These are phyloP conservation scores for Hydrotaea diabolus DNA, from an alignment of 2,888 invertebrate genomes.

Conservation along the genomic window DNA sequence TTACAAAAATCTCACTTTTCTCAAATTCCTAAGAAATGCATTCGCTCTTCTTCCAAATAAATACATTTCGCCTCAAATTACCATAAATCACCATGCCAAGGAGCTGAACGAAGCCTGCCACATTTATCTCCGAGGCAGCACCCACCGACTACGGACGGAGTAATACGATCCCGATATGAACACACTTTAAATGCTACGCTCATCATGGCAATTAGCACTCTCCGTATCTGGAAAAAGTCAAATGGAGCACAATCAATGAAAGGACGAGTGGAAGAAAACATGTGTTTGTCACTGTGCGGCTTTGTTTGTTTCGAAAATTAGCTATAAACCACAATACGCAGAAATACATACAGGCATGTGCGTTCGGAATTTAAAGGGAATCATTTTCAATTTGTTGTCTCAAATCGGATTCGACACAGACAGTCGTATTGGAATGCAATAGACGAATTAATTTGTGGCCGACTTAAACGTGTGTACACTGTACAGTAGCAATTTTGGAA, in stretches of 20 bases:
- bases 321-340: constrained; percentile 29
- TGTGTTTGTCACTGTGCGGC: constrained; percentile 33
- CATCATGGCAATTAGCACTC: constrained; percentile 65
- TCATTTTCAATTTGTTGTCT: constrained; percentile 1
- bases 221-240: not conserved
- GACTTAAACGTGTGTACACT: too few species aligned
- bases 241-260: not conserved
- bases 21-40: constrained; percentile 57
- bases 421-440: too few species aligned
- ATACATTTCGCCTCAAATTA: constrained; percentile 64
- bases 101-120: constrained; percentile 46
- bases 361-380: constrained; percentile 3
- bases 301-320: constrained; percentile 29
- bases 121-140: constrained; percentile 37
- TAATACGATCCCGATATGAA: constrained; percentile 66
- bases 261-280: constrained; percentile 5
- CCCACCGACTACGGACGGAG: constrained; percentile 53
- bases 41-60: constrained; percentile 47
- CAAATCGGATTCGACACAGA: not conserved
- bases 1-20: constrained; percentile 74
- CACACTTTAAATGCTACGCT: constrained; percentile 70
- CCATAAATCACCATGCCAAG: constrained; percentile 73
- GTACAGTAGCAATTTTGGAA: too few species aligned
- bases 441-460: too few species aligned
- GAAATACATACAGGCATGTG: constrained; percentile 28